Evolutionary conservation across 2,113 vertebrate genomes (phyloP).

Genomic region (Eretmodus cyanostictus): DNA sequence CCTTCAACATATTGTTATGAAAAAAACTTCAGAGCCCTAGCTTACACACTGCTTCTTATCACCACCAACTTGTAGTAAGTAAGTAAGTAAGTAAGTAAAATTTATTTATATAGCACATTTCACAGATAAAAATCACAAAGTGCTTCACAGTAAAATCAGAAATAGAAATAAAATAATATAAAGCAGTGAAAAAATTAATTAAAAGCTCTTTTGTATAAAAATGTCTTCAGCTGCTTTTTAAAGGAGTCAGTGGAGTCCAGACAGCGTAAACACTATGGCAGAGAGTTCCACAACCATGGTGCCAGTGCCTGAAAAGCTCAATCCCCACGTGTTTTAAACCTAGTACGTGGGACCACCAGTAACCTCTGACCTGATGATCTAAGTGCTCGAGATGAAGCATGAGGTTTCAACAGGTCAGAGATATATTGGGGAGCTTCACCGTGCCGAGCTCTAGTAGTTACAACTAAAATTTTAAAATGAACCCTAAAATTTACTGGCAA

Average conservation of each 20-base stretch:
- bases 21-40: background rate
- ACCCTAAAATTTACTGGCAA: background rate
- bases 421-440: background rate
- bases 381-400: background rate
- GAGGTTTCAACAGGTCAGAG: background rate
- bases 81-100: background rate
- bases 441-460: background rate
- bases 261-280: rapidly evolving
- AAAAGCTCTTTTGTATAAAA: background rate
- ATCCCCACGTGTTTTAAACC: background rate
- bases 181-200: background rate
- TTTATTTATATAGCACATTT: background rate
- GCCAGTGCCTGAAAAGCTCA: background rate
- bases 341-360: background rate
- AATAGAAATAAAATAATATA: background rate
- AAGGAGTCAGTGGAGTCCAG: background rate
- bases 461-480: background rate
- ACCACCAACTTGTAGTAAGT: background rate
- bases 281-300: background rate
- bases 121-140: background rate
- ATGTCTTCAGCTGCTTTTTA: background rate
- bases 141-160: background rate
- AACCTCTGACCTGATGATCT: background rate
- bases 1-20: background rate
- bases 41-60: background rate